Conservation (phyloP, 2,888 invertebrate genomes). For the Drosophila incognita region DNA sequence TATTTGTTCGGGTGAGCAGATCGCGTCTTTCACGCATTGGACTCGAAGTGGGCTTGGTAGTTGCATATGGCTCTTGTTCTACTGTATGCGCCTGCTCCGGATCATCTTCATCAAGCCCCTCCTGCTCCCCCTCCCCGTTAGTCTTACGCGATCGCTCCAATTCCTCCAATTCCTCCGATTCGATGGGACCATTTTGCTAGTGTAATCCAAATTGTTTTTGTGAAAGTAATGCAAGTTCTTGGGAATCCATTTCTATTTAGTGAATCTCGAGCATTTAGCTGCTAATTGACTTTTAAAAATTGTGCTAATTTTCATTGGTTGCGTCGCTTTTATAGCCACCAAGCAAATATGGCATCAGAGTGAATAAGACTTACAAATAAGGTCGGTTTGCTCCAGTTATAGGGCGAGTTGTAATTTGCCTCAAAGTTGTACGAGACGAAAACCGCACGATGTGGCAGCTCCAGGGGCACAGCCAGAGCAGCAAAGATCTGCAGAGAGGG, state of each 20-base stretch:
- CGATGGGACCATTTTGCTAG: slow-evolving; percentile 73
- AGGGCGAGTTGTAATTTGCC: slow-evolving; percentile 88
- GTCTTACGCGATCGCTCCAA: slow-evolving; percentile 59
- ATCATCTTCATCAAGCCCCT: neutral
- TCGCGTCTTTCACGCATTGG: slow-evolving; percentile 50
- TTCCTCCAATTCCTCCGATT: slow-evolving; percentile 50
- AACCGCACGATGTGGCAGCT: slow-evolving; percentile 89
- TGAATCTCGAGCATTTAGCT: slow-evolving; percentile 18
- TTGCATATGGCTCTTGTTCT: slow-evolving; percentile 8
- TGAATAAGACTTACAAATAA: slow-evolving; percentile 73
- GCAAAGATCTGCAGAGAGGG: slow-evolving; percentile 87
- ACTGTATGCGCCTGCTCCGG: neutral
- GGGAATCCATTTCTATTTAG: slow-evolving; percentile 10
- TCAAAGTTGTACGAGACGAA: slow-evolving; percentile 92
- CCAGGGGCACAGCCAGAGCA: slow-evolving; percentile 90
- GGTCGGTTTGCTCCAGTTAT: slow-evolving; percentile 84
- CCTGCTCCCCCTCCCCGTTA: slow-evolving; percentile 1
- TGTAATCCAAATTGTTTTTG: slow-evolving; percentile 6
- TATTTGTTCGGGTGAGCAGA: slow-evolving; percentile 66
- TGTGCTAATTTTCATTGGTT: slow-evolving; percentile 54
- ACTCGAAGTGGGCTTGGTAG: neutral
- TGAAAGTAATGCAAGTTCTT: slow-evolving; percentile 16
- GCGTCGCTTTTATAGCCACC: slow-evolving; percentile 48
- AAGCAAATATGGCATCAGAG: neutral
- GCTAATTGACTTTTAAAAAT: slow-evolving; percentile 62